Evolutionary conservation across 2,888 invertebrate species (phyloP), one percentile per base, ranked within the genome.

Genomic region (Tenthredo distinguenda): DNA sequence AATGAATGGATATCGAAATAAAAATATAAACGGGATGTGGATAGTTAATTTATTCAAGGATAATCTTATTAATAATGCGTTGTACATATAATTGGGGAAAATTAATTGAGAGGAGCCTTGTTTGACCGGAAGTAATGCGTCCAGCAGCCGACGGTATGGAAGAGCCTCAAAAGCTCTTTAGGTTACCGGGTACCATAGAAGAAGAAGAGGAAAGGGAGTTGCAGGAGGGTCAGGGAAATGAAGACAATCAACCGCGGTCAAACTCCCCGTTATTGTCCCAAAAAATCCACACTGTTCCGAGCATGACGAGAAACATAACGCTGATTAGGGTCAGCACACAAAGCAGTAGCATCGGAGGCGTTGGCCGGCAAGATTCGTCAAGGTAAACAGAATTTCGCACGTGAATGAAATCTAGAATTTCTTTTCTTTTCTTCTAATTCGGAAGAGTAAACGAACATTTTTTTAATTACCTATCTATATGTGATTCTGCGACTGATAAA

Each of bases 301-400:
- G 88, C 82, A 77, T 93, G 74, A 91, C 92, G 77, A 92, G 90
- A 84, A 93, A 91, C 91, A 92, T 93, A 86, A 95, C 95, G 87
- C 94, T 95, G 3, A 95, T 95, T 85, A 94, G 95, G 86, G 94
- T 95, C 91, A 95, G 95, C 15, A 95, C 95, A 0, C 95, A 95
- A 85, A 95, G 95, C 92, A 95, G 95, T 89, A 95, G 95, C 10
- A 95, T 95, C 88, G 95, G 95, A 68, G 94, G 94, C 74, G 95
- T 95, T 65, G 94, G 94, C 87, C 93, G 95, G 55, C 95, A 94
- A 88, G 95, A 95, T 88, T 95, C 95, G 86, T 95, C 95, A 93
- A 95, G 95, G 95, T 95, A 85, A 72, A 47, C 7, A 68, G 15
- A 68, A 18, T 50, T 47, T 50, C n/a, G 47, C 26, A 40, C 43